Conservation (phyloP, 2,797 vertebrate genomes). For the Rhabdophis nuchalis region DNA sequence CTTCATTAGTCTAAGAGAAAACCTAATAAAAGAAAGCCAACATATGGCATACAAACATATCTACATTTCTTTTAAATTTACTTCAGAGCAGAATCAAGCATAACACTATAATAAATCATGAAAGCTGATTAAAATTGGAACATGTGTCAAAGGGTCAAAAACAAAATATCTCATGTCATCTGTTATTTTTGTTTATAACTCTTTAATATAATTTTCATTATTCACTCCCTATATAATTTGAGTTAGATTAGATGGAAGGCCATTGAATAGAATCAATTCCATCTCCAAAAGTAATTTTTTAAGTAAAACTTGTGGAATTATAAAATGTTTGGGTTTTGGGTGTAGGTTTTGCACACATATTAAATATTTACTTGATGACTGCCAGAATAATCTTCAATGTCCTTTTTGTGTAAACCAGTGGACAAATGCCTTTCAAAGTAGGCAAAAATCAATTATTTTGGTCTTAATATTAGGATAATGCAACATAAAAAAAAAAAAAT, state of each 20-base stretch:
- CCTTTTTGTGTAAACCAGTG: neutral
- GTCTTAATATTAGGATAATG: neutral
- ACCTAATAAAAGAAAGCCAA: neutral
- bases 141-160: conserved; percentile 23
- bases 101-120: neutral
- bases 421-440: neutral
- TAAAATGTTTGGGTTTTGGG: too few species aligned
- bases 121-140: conserved; percentile 5
- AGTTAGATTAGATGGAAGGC: conserved; percentile 25
- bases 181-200: neutral
- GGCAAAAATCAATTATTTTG: neutral
- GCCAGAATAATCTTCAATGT: neutral
- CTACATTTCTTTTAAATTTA: conserved; percentile 6
- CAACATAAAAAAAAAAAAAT: neutral
- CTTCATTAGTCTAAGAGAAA: conserved; percentile 5
- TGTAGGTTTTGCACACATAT: too few species aligned
- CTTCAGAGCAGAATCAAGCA: conserved; percentile 5
- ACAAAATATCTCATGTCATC: conserved; percentile 2
- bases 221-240: conserved; percentile 23
- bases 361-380: neutral
- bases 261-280: conserved; percentile 7
- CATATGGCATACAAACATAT: neutral
- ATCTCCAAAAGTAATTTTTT: conserved; percentile 26
- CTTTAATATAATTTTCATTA: conserved; percentile 3
- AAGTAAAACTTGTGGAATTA: conserved; percentile 18